phyloP scores from a whole-genome alignment of 2,888 invertebrate genomes.

The Nymphalis c-album region DNA sequence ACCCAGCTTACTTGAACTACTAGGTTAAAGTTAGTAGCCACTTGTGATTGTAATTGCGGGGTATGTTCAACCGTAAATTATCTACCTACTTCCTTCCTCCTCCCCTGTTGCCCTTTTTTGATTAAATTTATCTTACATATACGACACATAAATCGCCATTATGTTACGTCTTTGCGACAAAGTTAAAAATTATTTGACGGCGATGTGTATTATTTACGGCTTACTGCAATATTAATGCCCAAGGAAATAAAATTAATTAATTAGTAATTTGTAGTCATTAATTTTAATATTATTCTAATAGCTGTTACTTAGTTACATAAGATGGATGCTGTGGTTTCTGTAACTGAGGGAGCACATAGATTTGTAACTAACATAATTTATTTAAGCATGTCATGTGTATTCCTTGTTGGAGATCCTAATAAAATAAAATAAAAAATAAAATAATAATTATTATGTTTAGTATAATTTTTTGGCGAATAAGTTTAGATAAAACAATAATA shows the following conservation, averaged over 20 bases:
- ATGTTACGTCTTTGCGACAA: slow-evolving; percentile 11
- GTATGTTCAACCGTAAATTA: slow-evolving; percentile 23
- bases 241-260: not conserved
- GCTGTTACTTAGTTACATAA: too few species aligned
- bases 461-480: too few species aligned
- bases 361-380: too few species aligned
- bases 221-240: not conserved
- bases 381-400: too few species aligned
- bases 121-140: slow-evolving; percentile 22
- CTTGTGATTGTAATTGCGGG: slow-evolving; percentile 49
- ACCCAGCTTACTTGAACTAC: slow-evolving; percentile 8
- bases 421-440: too few species aligned
- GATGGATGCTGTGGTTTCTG: too few species aligned
- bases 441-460: too few species aligned
- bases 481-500: too few species aligned
- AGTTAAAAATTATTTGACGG: slow-evolving; percentile 8
- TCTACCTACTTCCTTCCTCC: slow-evolving; percentile 20
- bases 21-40: slow-evolving; percentile 57
- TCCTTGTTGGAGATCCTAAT: too few species aligned
- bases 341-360: too few species aligned
- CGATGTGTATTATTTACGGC: not conserved
- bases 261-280: too few species aligned
- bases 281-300: too few species aligned
- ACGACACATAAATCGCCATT: slow-evolving; percentile 21
- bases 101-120: slow-evolving; percentile 18